Percentiles rank a stretch among this genome's conserved stretches.
Conservation (phyloP, 2,888 invertebrate genomes). For the Eurois occulta region DNA sequence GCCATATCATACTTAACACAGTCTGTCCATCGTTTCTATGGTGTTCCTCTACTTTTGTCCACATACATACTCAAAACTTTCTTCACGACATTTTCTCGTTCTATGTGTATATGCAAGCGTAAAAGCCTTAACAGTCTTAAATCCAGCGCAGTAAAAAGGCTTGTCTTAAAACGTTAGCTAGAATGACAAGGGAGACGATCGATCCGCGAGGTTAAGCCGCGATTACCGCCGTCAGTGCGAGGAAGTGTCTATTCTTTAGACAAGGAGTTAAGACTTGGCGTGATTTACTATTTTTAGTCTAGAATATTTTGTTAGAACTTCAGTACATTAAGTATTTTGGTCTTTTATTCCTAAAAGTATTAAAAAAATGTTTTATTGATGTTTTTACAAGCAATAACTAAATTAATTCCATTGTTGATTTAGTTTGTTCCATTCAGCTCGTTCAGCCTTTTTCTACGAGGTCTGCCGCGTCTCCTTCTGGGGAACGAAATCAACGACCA, state of each 20-base stretch:
- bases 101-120: not conserved
- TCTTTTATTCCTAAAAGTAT: not conserved
- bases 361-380: too few species aligned
- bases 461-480: too few species aligned
- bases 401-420: too few species aligned
- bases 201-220: conserved; percentile 13
- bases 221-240: conserved; percentile 6
- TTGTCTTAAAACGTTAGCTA: conserved; percentile 13
- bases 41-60: too few species aligned
- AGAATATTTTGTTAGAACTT: not conserved
- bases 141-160: not conserved
- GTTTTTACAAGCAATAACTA: too few species aligned
- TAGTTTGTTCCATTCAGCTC: too few species aligned
- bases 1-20: too few species aligned
- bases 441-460: too few species aligned
- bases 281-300: not conserved
- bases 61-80: too few species aligned
- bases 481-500: too few species aligned
- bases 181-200: conserved; percentile 18
- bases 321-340: not conserved
- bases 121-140: not conserved
- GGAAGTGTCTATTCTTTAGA: conserved; percentile 15
- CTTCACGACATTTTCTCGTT: not conserved
- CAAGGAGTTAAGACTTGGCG: conserved; percentile 10
- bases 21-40: too few species aligned